These are phyloP conservation scores for Montipora cactus DNA, from an alignment of 64 coral and sea anemone species.

Conservation along the genomic window DNA sequence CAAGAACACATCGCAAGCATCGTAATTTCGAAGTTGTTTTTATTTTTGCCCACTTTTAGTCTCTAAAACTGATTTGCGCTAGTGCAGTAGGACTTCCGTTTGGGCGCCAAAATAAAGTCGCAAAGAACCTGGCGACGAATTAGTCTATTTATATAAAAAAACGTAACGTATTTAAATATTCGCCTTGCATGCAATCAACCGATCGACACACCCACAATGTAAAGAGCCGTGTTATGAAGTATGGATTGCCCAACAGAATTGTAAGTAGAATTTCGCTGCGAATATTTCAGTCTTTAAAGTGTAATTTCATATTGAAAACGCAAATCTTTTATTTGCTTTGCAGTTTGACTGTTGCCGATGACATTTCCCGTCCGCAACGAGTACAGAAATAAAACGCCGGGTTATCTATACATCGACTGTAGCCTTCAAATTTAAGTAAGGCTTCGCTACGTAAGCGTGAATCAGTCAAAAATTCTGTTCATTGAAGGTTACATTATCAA, in stretches of 20 bases:
- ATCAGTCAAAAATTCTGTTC: not conserved
- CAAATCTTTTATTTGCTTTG: not conserved
- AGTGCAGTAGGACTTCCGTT: too few species aligned
- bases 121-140: too few species aligned
- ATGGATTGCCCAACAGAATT: too few species aligned
- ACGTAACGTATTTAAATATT: too few species aligned
- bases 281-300: too few species aligned
- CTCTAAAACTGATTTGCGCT: not conserved
- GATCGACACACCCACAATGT: too few species aligned
- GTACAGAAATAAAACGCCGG: not conserved
- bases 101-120: too few species aligned
- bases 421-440: slow-evolving; percentile 17
- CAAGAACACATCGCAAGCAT: not conserved
- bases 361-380: not conserved
- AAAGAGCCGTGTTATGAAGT: too few species aligned
- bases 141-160: too few species aligned
- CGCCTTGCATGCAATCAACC: too few species aligned
- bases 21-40: not conserved
- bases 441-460: slow-evolving; percentile 17
- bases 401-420: slow-evolving; percentile 1
- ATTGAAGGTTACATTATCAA: not conserved
- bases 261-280: too few species aligned
- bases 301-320: not conserved
- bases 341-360: not conserved
- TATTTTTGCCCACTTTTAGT: not conserved